Base-by-base conservation (phyloP, 2,797 vertebrate genomes). In the Dromococcyx pavoninus region DNA sequence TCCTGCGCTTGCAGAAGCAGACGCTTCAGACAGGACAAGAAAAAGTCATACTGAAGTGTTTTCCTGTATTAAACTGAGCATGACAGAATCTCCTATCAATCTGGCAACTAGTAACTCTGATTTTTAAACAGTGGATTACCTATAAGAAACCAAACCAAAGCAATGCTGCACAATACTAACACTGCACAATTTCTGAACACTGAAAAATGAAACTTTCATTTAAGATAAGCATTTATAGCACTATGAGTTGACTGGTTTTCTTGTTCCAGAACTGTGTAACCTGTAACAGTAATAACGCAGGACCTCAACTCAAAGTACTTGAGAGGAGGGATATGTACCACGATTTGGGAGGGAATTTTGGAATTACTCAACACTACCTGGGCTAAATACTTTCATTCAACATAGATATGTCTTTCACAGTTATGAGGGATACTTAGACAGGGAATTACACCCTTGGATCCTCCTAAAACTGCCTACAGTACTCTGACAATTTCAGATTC, bases 71-170 rank as follows among this genome's bases (percentile, higher is more conserved):
- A 84, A 39, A 86, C 32, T 80, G 64, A 92, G 37, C 28, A 70
- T 60, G 58, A 14, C 91, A 92, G 66, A 91, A 81, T 56, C 88
- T 44, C 69, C 69, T 81, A 53, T 15, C 51, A n/a, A 32, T 58
- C 33, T 60, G 76, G 86, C 17, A 77, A 28, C 9, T 11, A 69
- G 21, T 23, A 84, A 75, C 60, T 90, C 81, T n/a, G 24, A 43
- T 69, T 95, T 75, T 80, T 84, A 81, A 96, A 50, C 86, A 86
- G 93, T 51, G 60, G 35, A 83, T 70, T 91, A 82, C 18, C 37
- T 54, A 9, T 30, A 72, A 71, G 64, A 95, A 71, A 91, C 32
- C 56, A 96, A 84, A 84, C 9, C 37, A 91, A 89, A 92, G 37
- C 37, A 82, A 86, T 2, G 74, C 61, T 62, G 78, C 39, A 32